Conservation (phyloP, 2,113 vertebrate genomes). For the Thalassarche chlororhynchos region DNA sequence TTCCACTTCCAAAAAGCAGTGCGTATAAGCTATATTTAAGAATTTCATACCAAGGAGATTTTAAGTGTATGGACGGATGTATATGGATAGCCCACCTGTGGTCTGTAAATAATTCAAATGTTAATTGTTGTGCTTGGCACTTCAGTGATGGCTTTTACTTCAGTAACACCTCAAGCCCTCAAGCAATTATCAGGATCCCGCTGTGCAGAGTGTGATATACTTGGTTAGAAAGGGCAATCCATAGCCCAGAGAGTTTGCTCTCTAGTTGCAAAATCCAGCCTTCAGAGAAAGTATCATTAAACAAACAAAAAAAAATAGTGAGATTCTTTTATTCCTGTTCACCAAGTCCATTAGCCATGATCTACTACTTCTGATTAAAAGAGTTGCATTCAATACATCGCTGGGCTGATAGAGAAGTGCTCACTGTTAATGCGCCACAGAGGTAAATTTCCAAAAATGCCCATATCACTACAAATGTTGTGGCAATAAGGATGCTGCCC, state of each 20-base stretch:
- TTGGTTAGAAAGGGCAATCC: neutral
- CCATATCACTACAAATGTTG: neutral
- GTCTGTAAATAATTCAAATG: constrained; percentile 60
- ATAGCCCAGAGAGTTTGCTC: neutral
- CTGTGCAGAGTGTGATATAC: constrained; percentile 2
- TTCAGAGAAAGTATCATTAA: neutral
- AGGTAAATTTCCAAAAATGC: neutral
- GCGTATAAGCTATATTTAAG: neutral
- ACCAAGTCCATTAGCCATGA: neutral
- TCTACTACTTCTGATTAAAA: neutral
- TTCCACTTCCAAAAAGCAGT: neutral
- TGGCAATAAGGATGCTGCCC: neutral
- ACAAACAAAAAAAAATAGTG: neutral
- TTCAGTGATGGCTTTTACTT: constrained; percentile 13
- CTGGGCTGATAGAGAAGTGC: neutral
- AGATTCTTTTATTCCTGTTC: neutral
- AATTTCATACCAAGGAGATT: neutral
- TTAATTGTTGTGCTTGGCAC: constrained; percentile 50
- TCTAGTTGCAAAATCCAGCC: neutral
- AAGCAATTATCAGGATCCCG: constrained; percentile 31
- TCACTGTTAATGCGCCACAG: neutral
- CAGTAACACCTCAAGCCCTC: constrained; percentile 18
- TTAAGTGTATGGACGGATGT: neutral
- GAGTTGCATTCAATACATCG: neutral
- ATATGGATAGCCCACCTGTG: constrained; percentile 24